Evolutionary conservation across 2,797 vertebrate species (phyloP).

Genomic region (Streptopelia turtur): DNA sequence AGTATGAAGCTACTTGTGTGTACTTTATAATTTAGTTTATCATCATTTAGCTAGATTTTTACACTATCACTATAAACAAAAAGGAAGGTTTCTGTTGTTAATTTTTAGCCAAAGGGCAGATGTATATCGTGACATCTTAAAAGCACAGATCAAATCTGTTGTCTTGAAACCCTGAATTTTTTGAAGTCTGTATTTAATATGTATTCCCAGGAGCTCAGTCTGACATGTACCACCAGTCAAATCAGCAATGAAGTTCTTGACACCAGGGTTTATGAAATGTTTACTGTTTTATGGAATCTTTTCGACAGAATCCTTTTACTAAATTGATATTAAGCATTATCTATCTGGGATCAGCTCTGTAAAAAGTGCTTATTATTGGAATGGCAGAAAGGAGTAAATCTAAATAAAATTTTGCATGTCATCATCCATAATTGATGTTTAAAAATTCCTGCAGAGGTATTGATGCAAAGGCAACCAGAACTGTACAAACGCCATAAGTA

Average conservation of each 20-base stretch:
- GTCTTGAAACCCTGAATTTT: background rate
- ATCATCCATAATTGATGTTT: background rate
- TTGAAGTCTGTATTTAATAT: background rate
- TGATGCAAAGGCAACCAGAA: background rate
- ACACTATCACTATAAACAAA: background rate
- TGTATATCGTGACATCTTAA: background rate
- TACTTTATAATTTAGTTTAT: background rate
- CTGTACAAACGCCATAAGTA: background rate
- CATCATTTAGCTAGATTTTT: background rate
- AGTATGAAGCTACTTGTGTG: background rate
- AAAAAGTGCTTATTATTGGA: background rate
- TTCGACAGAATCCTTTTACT: background rate
- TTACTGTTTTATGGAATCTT: background rate
- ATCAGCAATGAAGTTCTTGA: background rate
- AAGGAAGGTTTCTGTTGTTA: background rate
- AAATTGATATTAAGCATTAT: background rate
- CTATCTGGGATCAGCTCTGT: fast-evolving
- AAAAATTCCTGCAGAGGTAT: background rate
- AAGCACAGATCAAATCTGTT: background rate
- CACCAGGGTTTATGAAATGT: background rate
- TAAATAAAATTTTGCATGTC: background rate
- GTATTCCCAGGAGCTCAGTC: background rate
- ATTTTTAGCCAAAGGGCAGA: background rate
- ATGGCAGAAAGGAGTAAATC: background rate
- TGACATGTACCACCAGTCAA: background rate